Base-by-base conservation (phyloP, 2,113 vertebrate species). In the Gobius niger region DNA sequence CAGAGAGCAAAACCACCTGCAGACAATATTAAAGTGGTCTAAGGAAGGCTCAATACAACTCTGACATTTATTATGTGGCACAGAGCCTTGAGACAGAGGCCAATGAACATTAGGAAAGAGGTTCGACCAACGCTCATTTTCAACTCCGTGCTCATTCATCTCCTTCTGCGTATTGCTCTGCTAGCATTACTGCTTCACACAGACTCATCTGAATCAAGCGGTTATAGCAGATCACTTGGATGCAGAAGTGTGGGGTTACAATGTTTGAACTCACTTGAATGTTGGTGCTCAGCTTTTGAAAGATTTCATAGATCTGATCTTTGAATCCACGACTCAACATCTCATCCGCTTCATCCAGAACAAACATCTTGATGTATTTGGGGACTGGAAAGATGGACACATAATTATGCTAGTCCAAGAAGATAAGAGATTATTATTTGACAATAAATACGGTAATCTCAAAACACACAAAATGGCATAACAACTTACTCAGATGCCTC, bases 291-390 rank as follows among this genome's bases (percentile, higher is more conserved):
- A 99, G 69, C 78, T 98, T 99, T 80, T 99, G 96, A 81, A 99
- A 99, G 92, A 99, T 98, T 82, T 99, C 98, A 82, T 99, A 99
- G 76, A 99, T 99, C 89, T 99, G 98, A 95, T 99, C 98, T 89
- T 99, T 99, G 90, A 99, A 99, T 6, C 98, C 98, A 70, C 98
- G 95, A 85, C 98, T 99, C 90, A 99, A 88, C 98, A 99, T 99
- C 87, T 99, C 98, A 89, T 99, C 98, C 13, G 98, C 98, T 92
- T 99, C 98, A 85, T 99, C 98, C 91, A 99, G 90, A 84, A 99
- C 98, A 84, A 99, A 99, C 98, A 99, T 99, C 91, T 98, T 98
- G 90, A 99, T 99, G 90, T 92, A 96, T 89, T 96, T 98, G 11
- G 97, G 94, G 60, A 93, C 98, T 99, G 78, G 14, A 67, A 49